Evolutionary conservation across 2,888 invertebrate genomes (phyloP).

Genomic region (Cosmorhoe ocellata): DNA sequence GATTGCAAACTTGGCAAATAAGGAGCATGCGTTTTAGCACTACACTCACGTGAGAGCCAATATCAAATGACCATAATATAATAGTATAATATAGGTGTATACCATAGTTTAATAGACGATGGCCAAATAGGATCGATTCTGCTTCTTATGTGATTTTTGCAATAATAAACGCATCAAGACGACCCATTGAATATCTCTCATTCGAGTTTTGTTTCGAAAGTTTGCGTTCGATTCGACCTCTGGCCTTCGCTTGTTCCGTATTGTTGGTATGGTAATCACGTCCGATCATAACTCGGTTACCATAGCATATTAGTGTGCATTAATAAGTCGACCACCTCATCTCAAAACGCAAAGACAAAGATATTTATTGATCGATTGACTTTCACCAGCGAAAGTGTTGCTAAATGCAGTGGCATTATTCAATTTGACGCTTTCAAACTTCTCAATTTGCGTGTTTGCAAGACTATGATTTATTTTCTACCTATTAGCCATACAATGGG

Average conservation of each 20-base stretch:
- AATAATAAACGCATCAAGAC: background rate
- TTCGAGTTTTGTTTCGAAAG: slow-evolving; percentile 10
- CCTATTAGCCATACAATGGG: slow-evolving; percentile 6
- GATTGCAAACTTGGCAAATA: slow-evolving; percentile 43
- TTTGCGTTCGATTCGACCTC: background rate
- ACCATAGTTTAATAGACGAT: no score
- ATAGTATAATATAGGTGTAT: no score
- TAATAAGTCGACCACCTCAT: slow-evolving; percentile 38
- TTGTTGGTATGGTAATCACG: slow-evolving; percentile 39
- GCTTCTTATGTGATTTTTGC: background rate
- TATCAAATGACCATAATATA: slow-evolving; percentile 35
- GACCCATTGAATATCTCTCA: background rate
- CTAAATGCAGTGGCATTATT: slow-evolving; percentile 65
- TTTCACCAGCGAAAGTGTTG: slow-evolving; percentile 79
- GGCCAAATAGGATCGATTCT: background rate
- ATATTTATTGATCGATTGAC: slow-evolving; percentile 73
- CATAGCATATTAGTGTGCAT: slow-evolving; percentile 37
- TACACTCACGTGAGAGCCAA: slow-evolving; percentile 43
- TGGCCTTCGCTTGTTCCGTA: slow-evolving; percentile 7
- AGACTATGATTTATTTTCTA: slow-evolving; percentile 36
- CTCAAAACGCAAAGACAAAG: slow-evolving; percentile 63
- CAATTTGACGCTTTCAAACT: slow-evolving; percentile 70
- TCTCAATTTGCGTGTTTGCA: slow-evolving; percentile 50
- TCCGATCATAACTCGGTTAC: slow-evolving; percentile 27
- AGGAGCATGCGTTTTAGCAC: slow-evolving; percentile 37